These are phyloP conservation scores for Cryptoprocta ferox DNA, from an alignment of 2,797 vertebrate species.

Conservation along the genomic window DNA sequence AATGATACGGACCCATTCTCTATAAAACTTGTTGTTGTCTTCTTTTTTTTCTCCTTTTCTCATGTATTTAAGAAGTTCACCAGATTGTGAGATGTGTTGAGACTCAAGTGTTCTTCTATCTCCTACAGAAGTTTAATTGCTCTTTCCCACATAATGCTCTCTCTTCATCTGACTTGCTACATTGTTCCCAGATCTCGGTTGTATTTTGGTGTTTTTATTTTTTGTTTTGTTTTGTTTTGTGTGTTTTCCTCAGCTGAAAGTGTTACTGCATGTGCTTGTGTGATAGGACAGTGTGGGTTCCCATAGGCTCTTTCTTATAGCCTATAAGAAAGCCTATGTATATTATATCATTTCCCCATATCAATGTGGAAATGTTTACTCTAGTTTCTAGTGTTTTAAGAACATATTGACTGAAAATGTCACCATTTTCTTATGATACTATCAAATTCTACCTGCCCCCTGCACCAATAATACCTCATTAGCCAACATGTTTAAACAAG, in stretches of 20 bases:
- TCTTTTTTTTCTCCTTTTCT: neutral
- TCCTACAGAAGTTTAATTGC: neutral
- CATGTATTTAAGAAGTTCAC: neutral
- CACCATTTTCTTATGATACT: neutral
- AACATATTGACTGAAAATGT: neutral
- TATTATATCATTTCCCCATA: neutral
- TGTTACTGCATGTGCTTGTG: neutral
- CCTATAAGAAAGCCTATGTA: too few relatives aligned
- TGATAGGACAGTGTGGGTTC: neutral
- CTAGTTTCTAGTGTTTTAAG: neutral
- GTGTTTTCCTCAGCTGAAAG: neutral
- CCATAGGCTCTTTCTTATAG: neutral
- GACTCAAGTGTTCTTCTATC: neutral
- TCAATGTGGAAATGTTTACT: neutral
- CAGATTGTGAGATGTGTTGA: neutral
- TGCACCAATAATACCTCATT: neutral
- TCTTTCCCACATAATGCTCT: neutral
- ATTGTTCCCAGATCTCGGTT: neutral
- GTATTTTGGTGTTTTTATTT: neutral
- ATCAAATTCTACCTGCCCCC: neutral
- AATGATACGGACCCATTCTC: neutral
- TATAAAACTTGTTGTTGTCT: neutral
- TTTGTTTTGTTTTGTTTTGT: neutral
- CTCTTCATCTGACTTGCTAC: neutral
- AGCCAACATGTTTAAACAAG: neutral